Evolutionary conservation across 2,113 vertebrate species (phyloP), one percentile per base, ranked within the genome.

Genomic region (Catharus fuscescens): DNA sequence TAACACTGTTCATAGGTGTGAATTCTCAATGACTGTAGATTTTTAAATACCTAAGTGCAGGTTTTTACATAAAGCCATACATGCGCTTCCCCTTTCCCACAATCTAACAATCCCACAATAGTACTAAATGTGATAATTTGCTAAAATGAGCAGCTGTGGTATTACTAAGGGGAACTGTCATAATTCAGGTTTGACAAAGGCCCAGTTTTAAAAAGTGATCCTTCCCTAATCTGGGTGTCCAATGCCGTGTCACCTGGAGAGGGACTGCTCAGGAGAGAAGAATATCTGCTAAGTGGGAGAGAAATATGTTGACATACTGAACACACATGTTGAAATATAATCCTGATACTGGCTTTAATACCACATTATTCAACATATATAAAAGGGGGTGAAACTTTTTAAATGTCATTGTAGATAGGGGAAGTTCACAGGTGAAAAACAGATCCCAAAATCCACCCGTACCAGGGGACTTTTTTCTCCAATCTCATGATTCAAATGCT

Each of bases 381-480:
- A 38, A 60, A 93, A 62, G 28, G 2, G 23, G 26, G 29, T 73
- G 38, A 66, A 74, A 54, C 20, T 45, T 25, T 6, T 17, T 54
- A 31, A 1, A 1, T 38, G 9, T 59, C 52, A 19, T 5, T 69
- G 8, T 31, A 66, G 11, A 12, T 14, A 80, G 56, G 24, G 20
- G 34, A 92, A 69, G 20, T 65, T 77, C 48, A 73, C 9, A 47
- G 10, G 26, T 54, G 44, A 82, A 80, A 94, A 90, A 8, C 0
- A 70, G 60, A 45, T 17, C 6, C 5, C 12, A 1, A 71, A 80
- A 62, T 86, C 20, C 24, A 40, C 32, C 18, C 0, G 0, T 57
- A 53, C 17, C 5, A 23, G 6, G 40, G 17, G 26, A 60, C 18
- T 25, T 87, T 73, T 71, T 66, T 19, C 54, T 38, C 16, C 4